Evolutionary conservation across 2,113 vertebrate species (phyloP).

Genomic region (Heterotis niloticus): DNA sequence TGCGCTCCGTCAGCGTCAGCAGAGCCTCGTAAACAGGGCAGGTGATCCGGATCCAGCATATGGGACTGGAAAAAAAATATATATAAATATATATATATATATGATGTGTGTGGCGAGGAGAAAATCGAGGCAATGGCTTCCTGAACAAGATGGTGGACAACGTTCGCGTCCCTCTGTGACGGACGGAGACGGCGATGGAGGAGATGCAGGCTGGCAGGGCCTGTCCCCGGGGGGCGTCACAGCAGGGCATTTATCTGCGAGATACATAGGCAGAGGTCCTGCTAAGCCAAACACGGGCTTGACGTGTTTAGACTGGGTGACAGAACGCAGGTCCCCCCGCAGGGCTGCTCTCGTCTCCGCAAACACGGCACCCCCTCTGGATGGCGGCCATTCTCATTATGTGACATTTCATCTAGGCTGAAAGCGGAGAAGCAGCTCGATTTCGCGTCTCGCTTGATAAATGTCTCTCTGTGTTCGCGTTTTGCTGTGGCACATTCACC

Average conservation of each 20-base stretch:
- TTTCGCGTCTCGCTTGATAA: conserved; percentile 62
- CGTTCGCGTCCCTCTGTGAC: conserved; percentile 30
- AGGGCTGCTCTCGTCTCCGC: conserved; percentile 51
- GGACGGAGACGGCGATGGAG: conserved; percentile 27
- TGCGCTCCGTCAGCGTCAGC: conserved; percentile 14
- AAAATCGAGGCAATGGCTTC: not conserved
- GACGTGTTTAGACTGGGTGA: conserved; percentile 67
- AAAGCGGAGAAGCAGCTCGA: conserved; percentile 59
- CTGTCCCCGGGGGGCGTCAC: conserved; percentile 50
- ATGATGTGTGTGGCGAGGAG: not conserved
- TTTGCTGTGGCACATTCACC: conserved; percentile 41
- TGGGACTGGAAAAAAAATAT: not conserved
- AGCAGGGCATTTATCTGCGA: conserved; percentile 62
- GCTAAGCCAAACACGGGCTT: conserved; percentile 64
- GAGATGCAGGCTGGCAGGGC: conserved; percentile 41
- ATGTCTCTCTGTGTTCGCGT: conserved; percentile 43
- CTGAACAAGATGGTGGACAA: conserved; percentile 18
- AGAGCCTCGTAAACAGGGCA: not conserved
- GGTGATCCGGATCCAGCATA: not conserved
- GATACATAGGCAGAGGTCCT: conserved; percentile 55
- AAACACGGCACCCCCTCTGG: conserved; percentile 51
- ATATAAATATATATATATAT: not conserved
- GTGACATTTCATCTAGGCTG: conserved; percentile 67
- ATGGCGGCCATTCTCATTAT: conserved; percentile 60
- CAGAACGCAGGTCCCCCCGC: conserved; percentile 61